Percentiles rank a stretch among this genome's conserved stretches.
Conservation (phyloP, 2,113 vertebrate genomes). For the Microcebus griseorufus region DNA sequence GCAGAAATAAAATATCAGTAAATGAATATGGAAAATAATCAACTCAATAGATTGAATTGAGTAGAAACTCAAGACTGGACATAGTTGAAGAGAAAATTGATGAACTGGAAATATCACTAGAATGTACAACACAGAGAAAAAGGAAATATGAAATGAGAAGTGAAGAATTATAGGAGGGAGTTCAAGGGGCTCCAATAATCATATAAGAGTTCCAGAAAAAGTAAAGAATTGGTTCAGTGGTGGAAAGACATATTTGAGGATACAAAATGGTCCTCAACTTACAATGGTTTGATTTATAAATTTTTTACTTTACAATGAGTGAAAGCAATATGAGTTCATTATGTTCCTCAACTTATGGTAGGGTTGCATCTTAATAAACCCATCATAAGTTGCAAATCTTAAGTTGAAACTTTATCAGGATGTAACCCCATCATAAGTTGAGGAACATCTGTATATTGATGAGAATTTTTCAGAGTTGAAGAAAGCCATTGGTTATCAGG, state of each 20-base stretch:
- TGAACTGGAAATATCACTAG: not conserved
- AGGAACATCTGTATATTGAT: not conserved
- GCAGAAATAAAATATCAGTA: not conserved
- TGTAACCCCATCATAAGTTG: not conserved
- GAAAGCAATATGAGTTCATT: not conserved
- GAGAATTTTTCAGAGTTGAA: not conserved
- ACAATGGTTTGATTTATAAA: not conserved
- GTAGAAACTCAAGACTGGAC: not conserved
- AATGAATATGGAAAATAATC: not conserved
- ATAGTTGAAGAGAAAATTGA: not conserved
- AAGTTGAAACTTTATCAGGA: not conserved
- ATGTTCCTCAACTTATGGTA: not conserved
- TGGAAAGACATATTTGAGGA: not conserved
- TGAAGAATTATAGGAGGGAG: not conserved
- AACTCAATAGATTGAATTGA: not conserved
- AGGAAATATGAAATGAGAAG: not conserved
- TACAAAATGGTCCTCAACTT: not conserved
- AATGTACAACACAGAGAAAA: not conserved
- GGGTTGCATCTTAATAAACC: not conserved
- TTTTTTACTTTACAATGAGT: not conserved
- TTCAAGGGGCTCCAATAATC: not conserved
- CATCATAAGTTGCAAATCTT: not conserved
- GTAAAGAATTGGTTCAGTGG: not conserved
- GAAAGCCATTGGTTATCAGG: not conserved
- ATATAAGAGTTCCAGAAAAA: not conserved